Evolutionary conservation across 2,113 vertebrate species (phyloP), one percentile per base, ranked within the genome.

Genomic region (Tretioscincus oriximinensis): DNA sequence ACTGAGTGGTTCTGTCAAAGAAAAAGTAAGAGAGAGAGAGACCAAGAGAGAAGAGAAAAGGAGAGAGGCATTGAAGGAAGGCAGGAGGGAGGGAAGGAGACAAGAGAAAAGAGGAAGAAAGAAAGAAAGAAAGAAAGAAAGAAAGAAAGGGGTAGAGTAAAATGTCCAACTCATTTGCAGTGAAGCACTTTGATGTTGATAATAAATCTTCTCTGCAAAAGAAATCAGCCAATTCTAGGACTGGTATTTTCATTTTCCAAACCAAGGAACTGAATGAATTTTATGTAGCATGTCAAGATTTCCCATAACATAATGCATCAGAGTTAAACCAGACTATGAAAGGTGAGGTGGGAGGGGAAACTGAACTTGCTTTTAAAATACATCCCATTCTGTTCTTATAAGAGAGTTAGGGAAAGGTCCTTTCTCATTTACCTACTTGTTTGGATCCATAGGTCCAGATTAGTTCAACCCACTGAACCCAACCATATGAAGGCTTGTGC

Each of bases 81-180:
- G 14, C 3, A 51, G 9, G 14, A 14, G 14, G 14, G 14, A 14
- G 14, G 14, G 14, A 14, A 9, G 14, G 14, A 16, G 9, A 9
- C 2, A 68, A 86, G 77, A 78, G 82, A 73, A 85, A 79, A 76
- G 35, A 85, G 63, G 78, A 82, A 78, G 31, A 35, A 41, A 51
- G 14, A 16, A 12, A 16, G 14, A 51, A 82, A 78, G 31, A 35
- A 41, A 51, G 14, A 16, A 12, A 16, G 14, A 51, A 51, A 18
- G 18, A 58, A 58, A 58, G 54, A 58, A 58, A 58, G 54, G 18
- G n/a, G n/a, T n/a, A n/a, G n/a, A n/a, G n/a, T n/a, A n/a, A 80
- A 51, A 22, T 94, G 87, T 90, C 82, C 94, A 91, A 93, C 91
- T 87, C 92, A 58, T 94, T 88, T 95, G 86, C 91, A 94, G 87